phyloP scores from a whole-genome alignment of 2,797 vertebrate genomes.

The Halcyon leucocephala region DNA sequence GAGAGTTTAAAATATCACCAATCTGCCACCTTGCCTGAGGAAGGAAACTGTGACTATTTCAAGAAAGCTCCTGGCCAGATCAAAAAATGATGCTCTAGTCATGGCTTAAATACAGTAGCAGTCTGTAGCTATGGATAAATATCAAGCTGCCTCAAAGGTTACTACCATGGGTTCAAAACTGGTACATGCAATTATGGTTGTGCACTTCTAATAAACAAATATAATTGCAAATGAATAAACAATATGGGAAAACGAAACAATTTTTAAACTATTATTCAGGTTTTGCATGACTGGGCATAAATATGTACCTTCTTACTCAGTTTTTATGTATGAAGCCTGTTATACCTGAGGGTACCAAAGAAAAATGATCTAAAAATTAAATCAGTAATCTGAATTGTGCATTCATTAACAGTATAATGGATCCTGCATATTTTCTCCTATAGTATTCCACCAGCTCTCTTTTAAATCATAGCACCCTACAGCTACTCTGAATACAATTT shows the following conservation, averaged over 20 bases:
- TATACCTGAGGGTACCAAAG: background rate
- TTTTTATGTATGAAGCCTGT: background rate
- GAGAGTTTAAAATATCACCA: slow-evolving; percentile 39
- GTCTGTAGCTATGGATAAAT: background rate
- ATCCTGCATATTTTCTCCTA: slow-evolving; percentile 33
- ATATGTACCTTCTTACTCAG: background rate
- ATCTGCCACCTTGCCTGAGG: slow-evolving; percentile 29
- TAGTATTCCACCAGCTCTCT: background rate
- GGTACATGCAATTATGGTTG: background rate
- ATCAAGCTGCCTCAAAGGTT: background rate
- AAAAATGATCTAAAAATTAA: slow-evolving; percentile 60
- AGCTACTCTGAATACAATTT: slow-evolving; percentile 48
- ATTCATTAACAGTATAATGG: slow-evolving; percentile 53
- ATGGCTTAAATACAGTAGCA: slow-evolving; percentile 3
- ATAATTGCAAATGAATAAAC: background rate
- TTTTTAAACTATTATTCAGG: background rate
- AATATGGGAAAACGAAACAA: background rate
- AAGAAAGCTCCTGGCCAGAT: slow-evolving; percentile 7
- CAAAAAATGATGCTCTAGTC: background rate
- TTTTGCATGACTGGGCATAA: background rate
- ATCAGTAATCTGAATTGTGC: slow-evolving; percentile 8
- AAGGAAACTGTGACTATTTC: slow-evolving; percentile 37
- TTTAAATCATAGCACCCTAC: slow-evolving; percentile 51
- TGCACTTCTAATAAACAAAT: background rate
- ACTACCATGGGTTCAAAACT: background rate